Base-by-base conservation (phyloP, 2,113 vertebrate genomes). In the Galemys pyrenaicus region DNA sequence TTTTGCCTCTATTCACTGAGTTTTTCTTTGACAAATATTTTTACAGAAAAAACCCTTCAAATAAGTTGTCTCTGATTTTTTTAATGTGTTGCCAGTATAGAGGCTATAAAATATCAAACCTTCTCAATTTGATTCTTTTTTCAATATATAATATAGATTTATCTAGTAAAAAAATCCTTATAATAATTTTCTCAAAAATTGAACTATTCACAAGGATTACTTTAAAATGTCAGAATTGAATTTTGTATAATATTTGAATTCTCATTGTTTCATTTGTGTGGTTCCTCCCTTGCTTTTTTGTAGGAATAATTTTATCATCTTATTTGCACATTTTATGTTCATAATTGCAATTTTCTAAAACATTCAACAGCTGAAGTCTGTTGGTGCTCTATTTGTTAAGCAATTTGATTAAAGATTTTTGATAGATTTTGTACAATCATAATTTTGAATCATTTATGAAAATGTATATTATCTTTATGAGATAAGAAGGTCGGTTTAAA, bases 391-490 rank as follows among this genome's bases (percentile, higher is more conserved):
- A 73, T n/a, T 92, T 86, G 7, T 46, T 58, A 83, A 71, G 74
- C 70, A 89, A 87, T 80, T 51, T 83, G 35, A 70, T 96, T 90
- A 70, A 94, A 81, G 44, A 49, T 60, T 71, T 94, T 85, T n/a
- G 41, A 91, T 56, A 68, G 19, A 73, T 88, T 95, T 85, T 96
- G 26, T 71, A 67, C 4, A 91, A 78, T 12, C 4, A 80, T 94
- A 80, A 75, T 80, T 70, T 73, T 78, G 35, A 20, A 70, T 87
- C 35, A 70, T 87, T 84, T 81, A 56, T 97, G 39, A 94, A 92
- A 87, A 64, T 13, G 9, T 7, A 54, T 9, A 62, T 3, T 77
- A 30, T 56, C 26, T 37, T 85, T 62, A 51, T 35, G 46, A 41
- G 4, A 64, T 10, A 82, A 68, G 58, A 75, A 92, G 26, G 2